Percentiles rank a stretch among this genome's conserved stretches.
phyloP scores from a whole-genome alignment of 2,888 invertebrate genomes.

The Tachina lurida region DNA sequence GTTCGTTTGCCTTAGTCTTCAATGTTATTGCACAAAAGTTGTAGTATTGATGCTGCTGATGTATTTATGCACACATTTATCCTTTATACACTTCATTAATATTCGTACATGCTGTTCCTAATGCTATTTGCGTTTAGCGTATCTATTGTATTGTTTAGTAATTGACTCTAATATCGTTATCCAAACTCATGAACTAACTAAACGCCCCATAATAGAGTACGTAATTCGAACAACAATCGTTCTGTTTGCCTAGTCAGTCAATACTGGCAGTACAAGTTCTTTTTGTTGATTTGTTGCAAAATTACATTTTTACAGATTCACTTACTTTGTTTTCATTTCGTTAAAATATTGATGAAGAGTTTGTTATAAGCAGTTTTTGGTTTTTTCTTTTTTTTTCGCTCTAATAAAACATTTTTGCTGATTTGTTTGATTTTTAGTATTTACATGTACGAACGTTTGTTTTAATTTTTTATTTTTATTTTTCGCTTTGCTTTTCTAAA shows the following conservation, averaged over 20 bases:
- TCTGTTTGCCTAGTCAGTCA: neutral
- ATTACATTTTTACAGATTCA: slow-evolving; percentile 1
- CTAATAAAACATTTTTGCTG: slow-evolving; percentile 8
- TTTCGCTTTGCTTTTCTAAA: slow-evolving; percentile 10
- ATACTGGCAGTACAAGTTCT: neutral
- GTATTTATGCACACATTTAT: slow-evolving; percentile 3
- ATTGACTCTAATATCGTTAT: slow-evolving; percentile 35
- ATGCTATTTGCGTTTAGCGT: slow-evolving; percentile 10
- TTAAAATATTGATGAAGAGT: slow-evolving; percentile 25
- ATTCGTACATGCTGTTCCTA: slow-evolving; percentile 6
- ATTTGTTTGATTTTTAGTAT: slow-evolving; percentile 13
- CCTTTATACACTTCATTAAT: slow-evolving; percentile 27
- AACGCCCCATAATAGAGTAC: neutral
- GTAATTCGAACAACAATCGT: slow-evolving; percentile 26
- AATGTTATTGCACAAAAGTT: neutral
- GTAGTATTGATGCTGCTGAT: neutral
- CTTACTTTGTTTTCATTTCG: neutral
- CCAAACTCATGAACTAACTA: neutral
- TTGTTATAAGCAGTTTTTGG: neutral
- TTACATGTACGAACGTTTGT: neutral
- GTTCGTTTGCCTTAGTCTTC: neutral
- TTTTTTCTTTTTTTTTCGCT: neutral
- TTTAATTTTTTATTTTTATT: neutral
- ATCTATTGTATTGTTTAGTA: slow-evolving; percentile 6
- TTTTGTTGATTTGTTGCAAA: slow-evolving; percentile 4